Percentiles rank a stretch among this genome's conserved stretches.
These are phyloP conservation scores for Mythimna lalbum DNA, from an alignment of 2,888 invertebrate genomes.

Conservation along the genomic window DNA sequence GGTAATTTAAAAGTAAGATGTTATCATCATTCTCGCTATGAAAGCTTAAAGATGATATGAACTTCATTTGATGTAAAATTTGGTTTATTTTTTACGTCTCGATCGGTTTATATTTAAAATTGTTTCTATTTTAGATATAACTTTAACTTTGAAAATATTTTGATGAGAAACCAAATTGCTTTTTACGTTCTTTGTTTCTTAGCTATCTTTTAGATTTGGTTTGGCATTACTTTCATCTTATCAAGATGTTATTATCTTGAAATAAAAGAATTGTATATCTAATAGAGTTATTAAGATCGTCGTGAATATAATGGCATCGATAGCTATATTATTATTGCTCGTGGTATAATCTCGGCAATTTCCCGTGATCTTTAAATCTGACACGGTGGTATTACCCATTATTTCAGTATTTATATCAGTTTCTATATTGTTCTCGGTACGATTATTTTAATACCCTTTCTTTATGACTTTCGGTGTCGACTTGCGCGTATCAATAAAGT, in stretches of 20 bases:
- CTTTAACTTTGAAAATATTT: constrained; percentile 5
- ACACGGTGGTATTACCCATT: constrained; percentile 19
- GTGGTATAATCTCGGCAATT: constrained; percentile 42
- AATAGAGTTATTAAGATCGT: constrained; percentile 45
- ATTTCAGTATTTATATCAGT: constrained; percentile 26
- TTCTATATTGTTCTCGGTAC: constrained; percentile 51
- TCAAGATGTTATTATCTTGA: constrained; percentile 19
- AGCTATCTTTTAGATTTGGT: neutral
- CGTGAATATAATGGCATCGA: constrained; percentile 16
- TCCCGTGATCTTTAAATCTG: constrained; percentile 41
- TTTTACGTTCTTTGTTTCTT: constrained; percentile 22
- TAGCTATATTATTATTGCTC: constrained; percentile 39
- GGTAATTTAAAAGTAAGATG: constrained; percentile 43
- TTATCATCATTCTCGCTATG: constrained; percentile 19
- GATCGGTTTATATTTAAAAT: neutral
- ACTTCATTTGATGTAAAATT: constrained; percentile 12
- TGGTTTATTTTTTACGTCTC: neutral
- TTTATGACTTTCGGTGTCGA: constrained; percentile 50
- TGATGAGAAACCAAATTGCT: constrained; percentile 23
- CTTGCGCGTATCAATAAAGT: constrained; percentile 38
- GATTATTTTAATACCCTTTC: constrained; percentile 58
- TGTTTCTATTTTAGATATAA: constrained; percentile 18
- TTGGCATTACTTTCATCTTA: constrained; percentile 32
- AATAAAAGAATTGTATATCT: constrained; percentile 37
- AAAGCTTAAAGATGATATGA: constrained; percentile 27